Evolutionary conservation across 1,140 invertebrate genomes (phyloP), one percentile per base, ranked within the genome.

Genomic region (Eumeta japonica): DNA sequence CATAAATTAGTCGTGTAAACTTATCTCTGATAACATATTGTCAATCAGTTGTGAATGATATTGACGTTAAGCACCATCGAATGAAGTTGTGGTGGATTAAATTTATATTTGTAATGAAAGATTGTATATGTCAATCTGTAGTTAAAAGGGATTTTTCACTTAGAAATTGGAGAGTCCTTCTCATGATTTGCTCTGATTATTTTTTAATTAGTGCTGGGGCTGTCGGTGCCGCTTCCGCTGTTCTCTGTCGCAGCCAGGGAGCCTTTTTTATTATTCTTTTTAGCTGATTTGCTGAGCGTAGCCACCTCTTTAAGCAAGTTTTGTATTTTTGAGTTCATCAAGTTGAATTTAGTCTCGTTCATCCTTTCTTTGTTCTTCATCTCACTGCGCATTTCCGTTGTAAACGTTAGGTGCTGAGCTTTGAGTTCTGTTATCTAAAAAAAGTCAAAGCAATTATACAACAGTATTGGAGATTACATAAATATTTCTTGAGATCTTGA

Each of bases 361-460:
- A 91, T 81, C 33, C 89, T 90, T 50, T 92, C 86, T 18, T 84
- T 80, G 10, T 78, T 83, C 55, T 89, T 89, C 79, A 95, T 86
- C 70, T 92, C 92, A 42, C 79, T 86, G 14, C 93, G 80, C 30
- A 92, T 73, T 50, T 95, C 92, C 32, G 85, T 86, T 60, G 94
- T 92, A 29, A 83, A 81, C 14, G 91, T 92, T 58, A 91, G 92
- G 57, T 94, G 88, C 63, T 89, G 86, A 7, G 93, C 92, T 76
- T 96, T 96, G 38, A 95, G 64, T 63, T 97, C 93, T 3, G 90
- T 94, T 46, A 96, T 91, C 92, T 95, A 60, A 28, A 62, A 59
- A 19, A 10, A 10, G 27, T 16, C 11, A 18, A 20, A 40, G 10
- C 11, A 39, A 17, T 39, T 5, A 39, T 27, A 29, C 12, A 40